A percentile compares a stretch with the other conserved stretches of the same genome.
Evolutionary conservation across 2,797 vertebrate species (phyloP).

Genomic region (Cygnus olor): DNA sequence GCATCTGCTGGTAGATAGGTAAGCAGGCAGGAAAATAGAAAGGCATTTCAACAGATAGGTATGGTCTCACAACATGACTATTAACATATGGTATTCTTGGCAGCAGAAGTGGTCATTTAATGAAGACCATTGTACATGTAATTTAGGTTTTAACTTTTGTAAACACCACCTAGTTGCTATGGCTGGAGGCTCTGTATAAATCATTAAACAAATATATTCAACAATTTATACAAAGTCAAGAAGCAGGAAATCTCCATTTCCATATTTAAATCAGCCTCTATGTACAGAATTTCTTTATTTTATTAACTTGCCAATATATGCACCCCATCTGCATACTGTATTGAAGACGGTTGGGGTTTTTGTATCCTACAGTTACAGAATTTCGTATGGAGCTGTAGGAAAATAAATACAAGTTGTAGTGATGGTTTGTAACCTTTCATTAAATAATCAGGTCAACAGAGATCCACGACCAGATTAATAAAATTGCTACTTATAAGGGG

Average conservation of each 20-base stretch:
- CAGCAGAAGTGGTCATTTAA: slow-evolving; percentile 18
- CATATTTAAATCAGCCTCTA: slow-evolving; percentile 24
- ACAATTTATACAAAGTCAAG: slow-evolving; percentile 44
- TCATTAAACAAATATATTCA: slow-evolving; percentile 57
- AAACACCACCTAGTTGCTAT: slow-evolving; percentile 57
- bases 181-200: slow-evolving; percentile 35
- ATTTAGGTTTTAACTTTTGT: slow-evolving; percentile 72
- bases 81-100: background rate
- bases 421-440: slow-evolving; percentile 47
- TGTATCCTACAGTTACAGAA: background rate
- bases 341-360: background rate
- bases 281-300: slow-evolving; percentile 3
- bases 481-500: background rate
- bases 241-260: slow-evolving; percentile 29
- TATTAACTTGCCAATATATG: slow-evolving; percentile 16
- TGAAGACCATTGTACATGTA: slow-evolving; percentile 1
- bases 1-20: background rate
- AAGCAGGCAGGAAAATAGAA: background rate
- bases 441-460: slow-evolving; percentile 60
- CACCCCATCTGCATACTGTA: background rate
- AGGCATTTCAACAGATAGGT: background rate
- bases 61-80: background rate
- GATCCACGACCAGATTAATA: background rate
- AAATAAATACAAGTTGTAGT: slow-evolving; percentile 53
- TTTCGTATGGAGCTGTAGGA: background rate